A percentile compares a stretch with the other conserved stretches of the same genome.
Evolutionary conservation across 2,113 vertebrate species (phyloP).

Genomic region (Candoia aspera): DNA sequence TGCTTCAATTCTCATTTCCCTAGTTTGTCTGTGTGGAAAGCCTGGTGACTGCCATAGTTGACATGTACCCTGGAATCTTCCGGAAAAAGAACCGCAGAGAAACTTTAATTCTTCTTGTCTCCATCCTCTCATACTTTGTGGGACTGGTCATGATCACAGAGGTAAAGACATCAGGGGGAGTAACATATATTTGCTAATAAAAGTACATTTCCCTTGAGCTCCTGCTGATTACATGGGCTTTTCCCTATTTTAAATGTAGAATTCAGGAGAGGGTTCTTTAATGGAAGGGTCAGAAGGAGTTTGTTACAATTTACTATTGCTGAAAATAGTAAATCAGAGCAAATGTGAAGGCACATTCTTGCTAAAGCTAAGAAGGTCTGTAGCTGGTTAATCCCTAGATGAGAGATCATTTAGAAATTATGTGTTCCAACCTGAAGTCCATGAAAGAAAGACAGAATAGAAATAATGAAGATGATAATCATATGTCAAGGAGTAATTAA

Average conservation of each 20-base stretch:
- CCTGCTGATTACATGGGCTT: background rate
- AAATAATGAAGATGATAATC: background rate
- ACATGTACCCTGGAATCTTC: constrained; percentile 88
- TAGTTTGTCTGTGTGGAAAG: constrained; percentile 94
- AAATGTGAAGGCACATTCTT: background rate
- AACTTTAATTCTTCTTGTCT: constrained; percentile 82
- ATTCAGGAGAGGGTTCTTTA: background rate
- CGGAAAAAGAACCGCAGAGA: constrained; percentile 88
- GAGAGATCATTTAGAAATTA: background rate
- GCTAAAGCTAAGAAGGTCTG: background rate
- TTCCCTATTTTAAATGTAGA: background rate
- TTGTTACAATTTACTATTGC: background rate
- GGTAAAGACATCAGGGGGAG: constrained; percentile 66
- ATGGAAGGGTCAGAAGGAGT: background rate
- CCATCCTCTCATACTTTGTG: constrained; percentile 81
- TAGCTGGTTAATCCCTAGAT: background rate
- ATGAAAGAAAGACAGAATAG: background rate
- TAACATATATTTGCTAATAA: background rate
- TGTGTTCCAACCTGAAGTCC: background rate
- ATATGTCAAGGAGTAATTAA: background rate
- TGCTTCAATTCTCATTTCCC: constrained; percentile 39
- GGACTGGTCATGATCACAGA: constrained; percentile 94
- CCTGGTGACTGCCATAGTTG: constrained; percentile 88
- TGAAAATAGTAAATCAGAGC: background rate
- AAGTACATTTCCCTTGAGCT: background rate